Evolutionary conservation across 1,140 invertebrate genomes (phyloP).

Genomic region (Drosophila setifemur): DNA sequence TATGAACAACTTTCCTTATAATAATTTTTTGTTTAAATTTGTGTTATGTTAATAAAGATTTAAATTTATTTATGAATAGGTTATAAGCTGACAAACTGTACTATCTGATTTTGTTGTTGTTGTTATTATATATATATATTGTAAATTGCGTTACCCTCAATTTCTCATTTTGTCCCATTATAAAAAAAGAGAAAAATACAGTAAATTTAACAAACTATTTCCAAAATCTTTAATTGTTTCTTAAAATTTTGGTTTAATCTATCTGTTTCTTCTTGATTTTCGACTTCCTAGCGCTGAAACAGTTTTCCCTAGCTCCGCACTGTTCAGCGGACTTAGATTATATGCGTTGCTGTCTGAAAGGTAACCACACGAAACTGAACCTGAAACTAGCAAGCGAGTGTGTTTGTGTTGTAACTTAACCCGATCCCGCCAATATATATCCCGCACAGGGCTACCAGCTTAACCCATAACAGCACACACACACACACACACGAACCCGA

Average conservation of each 20-base stretch:
- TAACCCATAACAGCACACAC: slow-evolving; percentile 34
- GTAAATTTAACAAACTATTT: no score
- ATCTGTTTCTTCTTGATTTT: slow-evolving; percentile 31
- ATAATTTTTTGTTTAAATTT: no score
- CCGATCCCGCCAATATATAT: slow-evolving; percentile 7
- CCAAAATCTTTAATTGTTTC: neutral
- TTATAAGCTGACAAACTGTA: no score
- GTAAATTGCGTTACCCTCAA: no score
- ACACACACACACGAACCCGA: slow-evolving; percentile 3
- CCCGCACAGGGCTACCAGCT: slow-evolving; percentile 15
- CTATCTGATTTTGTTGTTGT: no score
- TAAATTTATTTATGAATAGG: no score
- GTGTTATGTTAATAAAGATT: no score
- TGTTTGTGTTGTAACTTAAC: slow-evolving; percentile 51
- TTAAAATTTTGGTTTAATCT: neutral
- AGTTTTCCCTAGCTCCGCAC: slow-evolving; percentile 78
- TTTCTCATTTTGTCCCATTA: no score
- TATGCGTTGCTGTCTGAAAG: slow-evolving; percentile 82
- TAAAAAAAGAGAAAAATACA: no score
- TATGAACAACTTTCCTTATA: no score
- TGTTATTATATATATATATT: no score
- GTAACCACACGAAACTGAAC: slow-evolving; percentile 48
- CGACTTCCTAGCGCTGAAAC: slow-evolving; percentile 63
- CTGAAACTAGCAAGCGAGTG: slow-evolving; percentile 1
- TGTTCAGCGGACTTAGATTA: slow-evolving; percentile 82